Conservation (phyloP, 2,888 invertebrate species). For the Metellina segmentata region DNA sequence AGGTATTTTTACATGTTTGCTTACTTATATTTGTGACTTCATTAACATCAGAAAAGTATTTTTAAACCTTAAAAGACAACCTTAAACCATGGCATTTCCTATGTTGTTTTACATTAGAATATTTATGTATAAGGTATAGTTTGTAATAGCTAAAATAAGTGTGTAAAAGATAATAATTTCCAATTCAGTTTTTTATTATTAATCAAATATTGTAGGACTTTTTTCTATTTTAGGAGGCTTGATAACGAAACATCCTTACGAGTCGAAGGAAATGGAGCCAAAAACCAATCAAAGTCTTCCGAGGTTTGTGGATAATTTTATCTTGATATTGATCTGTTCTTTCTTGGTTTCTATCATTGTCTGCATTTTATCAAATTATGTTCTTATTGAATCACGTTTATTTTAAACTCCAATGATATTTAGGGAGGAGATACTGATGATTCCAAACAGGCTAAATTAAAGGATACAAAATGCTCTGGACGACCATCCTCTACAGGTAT, state of each 20-base stretch:
- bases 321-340: background rate
- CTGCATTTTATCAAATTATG: background rate
- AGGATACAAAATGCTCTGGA: background rate
- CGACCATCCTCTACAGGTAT: constrained; percentile 22
- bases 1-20: constrained; percentile 34
- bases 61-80: too few relatives aligned
- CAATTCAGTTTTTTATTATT: constrained; percentile 7
- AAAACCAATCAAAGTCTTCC: background rate
- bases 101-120: too few relatives aligned
- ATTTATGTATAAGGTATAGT: too few relatives aligned
- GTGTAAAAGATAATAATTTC: too few relatives aligned
- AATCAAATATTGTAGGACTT: constrained; percentile 37
- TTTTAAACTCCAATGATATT: background rate
- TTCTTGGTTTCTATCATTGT: background rate
- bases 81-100: too few relatives aligned
- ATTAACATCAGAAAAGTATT: too few relatives aligned
- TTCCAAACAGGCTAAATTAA: constrained; percentile 17
- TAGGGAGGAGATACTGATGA: constrained; percentile 46
- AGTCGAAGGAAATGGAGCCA: constrained; percentile 19
- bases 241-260: constrained; percentile 39
- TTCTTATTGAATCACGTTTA: background rate
- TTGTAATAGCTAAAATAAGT: too few relatives aligned
- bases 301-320: constrained; percentile 2
- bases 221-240: constrained; percentile 38
- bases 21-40: background rate